Base-by-base conservation (phyloP, 2,113 vertebrate genomes). In the Callorhinus ursinus region DNA sequence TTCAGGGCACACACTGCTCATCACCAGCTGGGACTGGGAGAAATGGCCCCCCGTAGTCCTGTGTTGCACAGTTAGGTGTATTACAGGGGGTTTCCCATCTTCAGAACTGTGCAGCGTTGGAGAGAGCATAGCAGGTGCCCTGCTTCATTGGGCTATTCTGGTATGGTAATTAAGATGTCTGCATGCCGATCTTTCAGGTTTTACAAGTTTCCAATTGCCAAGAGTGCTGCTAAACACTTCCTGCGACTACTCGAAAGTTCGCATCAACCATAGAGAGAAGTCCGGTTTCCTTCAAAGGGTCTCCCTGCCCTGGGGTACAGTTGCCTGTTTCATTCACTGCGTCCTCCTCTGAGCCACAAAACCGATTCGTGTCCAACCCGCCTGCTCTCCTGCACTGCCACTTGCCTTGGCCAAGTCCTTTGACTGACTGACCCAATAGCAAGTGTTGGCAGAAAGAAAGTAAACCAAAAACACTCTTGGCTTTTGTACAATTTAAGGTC, bases 161-260 rank as follows among this genome's bases (percentile, higher is more conserved):
- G 42, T 39, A 55, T 89, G 76, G 95, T 76, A 61, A 81, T 94
- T 74, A 72, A 22, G 51, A 57, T 82, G 74, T 96, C 80, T 3
- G 4, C 80, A 31, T 7, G 0, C 74, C 2, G 3, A 57, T 97
- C 57, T 42, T 61, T 67, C 33, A 74, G 88, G 83, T 97, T 98
- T 96, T 87, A 97, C 71, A 96, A 46, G 80, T 97, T 95, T 96
- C 82, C 71, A 57, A 80, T 49, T 96, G 97, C 95, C 80, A 53
- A 15, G 83, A 57, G 87, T 77, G 53, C 90, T 85, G 46, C 61
- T 93, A 49, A 65, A 74, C n/a, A 15, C 46, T 53, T 8, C 80
- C 33, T 84, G 86, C 33, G 67, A 55, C 77, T 69, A 19, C 81
- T 94, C 51, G 92, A 71, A 61, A 42, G 22, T 93, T 96, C 11